Base-by-base conservation (phyloP, 2,797 vertebrate species). In the Spondyliosoma cantharus region DNA sequence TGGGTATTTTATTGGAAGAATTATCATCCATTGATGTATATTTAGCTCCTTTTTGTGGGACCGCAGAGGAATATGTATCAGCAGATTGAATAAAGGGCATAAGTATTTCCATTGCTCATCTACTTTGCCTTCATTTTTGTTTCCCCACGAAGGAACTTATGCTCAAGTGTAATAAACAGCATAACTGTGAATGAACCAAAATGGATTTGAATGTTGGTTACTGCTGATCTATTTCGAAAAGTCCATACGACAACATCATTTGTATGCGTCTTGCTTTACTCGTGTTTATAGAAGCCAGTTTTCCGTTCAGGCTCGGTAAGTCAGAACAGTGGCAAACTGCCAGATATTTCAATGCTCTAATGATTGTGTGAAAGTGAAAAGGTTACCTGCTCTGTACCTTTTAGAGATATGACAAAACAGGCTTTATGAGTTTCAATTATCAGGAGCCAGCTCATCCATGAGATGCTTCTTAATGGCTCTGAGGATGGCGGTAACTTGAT, bases 11-110 rank as follows among this genome's bases (percentile, higher is more conserved):
- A 92, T 87, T 87, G 74, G 67, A 64, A 83, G 85, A 88, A 93
- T 93, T 86, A 91, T 93, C 73, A 83, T 86, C 85, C 87, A 83
- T 76, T 91, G 91, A 90, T 91, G 84, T 90, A 87, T 90, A 86
- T 91, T 93, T 93, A 92, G 86, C 37, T 80, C 71, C 74, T 76
- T 63, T 89, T 71, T 84, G 74, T 73, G 24, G 37, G 86, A 61
- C 78, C 78, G 22, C 81, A 32, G 66, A 82, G 87, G 86, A 81
- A 86, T 83, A 72, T 82, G 57, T 68, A 54, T 66, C 19, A 74
- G 80, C 58, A 91, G 80, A 92, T 88, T 89, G 84, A 92, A 91
- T 92, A 84, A 90, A 89, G 64, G 74, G 57, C 60, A 64, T 68
- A 45, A 37, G 52, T 76, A 66, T 82, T 84, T 91, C 78, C 69